Evolutionary conservation across 2,888 invertebrate species (phyloP).

Genomic region (Orthosia incerta): DNA sequence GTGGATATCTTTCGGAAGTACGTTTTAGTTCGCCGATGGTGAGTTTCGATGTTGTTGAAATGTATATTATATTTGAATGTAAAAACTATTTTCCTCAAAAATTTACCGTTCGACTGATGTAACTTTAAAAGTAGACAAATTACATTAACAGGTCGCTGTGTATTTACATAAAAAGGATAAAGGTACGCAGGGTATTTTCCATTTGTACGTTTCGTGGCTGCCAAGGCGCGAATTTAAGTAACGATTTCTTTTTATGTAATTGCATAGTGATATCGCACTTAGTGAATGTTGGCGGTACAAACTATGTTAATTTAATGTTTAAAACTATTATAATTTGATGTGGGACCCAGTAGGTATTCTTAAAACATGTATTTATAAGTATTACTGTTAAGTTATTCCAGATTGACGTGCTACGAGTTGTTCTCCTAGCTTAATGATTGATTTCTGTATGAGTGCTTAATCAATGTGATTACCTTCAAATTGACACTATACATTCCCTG

Average conservation of each 20-base stretch:
- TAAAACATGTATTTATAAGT: slow-evolving; percentile 85
- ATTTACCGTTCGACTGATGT: slow-evolving; percentile 82
- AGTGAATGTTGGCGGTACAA: slow-evolving; percentile 88
- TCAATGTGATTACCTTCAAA: slow-evolving; percentile 68
- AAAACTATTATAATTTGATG: slow-evolving; percentile 81
- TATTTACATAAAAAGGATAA: slow-evolving; percentile 74
- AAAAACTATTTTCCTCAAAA: slow-evolving; percentile 73
- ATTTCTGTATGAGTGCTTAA: slow-evolving; percentile 68
- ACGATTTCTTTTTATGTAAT: slow-evolving; percentile 73
- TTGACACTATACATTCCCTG: slow-evolving; percentile 80
- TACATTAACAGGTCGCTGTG: slow-evolving; percentile 72
- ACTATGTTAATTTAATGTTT: slow-evolving; percentile 78
- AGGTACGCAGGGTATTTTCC: slow-evolving; percentile 76
- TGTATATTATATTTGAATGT: slow-evolving; percentile 68
- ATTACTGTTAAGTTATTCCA: slow-evolving; percentile 89
- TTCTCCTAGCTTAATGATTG: slow-evolving; percentile 72
- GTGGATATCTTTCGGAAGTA: slow-evolving; percentile 64
- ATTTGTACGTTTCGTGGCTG: slow-evolving; percentile 72
- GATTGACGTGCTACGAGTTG: slow-evolving; percentile 84
- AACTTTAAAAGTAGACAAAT: slow-evolving; percentile 73
- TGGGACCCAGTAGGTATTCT: slow-evolving; percentile 88
- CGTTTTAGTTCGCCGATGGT: slow-evolving; percentile 65
- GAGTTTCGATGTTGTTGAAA: slow-evolving; percentile 68
- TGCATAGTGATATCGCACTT: slow-evolving; percentile 79
- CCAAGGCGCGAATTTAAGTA: slow-evolving; percentile 54